phyloP scores from a whole-genome alignment of 1,140 invertebrate species.

The Heliconius himera region DNA sequence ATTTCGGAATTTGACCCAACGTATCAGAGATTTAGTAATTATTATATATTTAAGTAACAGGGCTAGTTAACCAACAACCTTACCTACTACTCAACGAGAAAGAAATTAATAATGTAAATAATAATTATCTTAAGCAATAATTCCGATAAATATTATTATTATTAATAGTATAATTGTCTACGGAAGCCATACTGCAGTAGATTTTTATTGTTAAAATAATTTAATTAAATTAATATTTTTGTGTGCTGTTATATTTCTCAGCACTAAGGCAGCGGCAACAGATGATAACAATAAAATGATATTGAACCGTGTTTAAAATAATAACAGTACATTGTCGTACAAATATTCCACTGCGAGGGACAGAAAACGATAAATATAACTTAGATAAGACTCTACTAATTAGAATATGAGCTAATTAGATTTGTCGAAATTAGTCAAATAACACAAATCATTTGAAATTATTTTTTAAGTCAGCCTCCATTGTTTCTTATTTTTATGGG shows the following conservation, averaged over 20 bases:
- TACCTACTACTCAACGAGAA: too few species aligned
- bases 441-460: slow-evolving; percentile 15
- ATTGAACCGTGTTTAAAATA: slow-evolving; percentile 23
- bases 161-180: neutral
- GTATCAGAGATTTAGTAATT: too few species aligned
- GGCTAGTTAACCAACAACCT: too few species aligned
- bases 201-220: neutral
- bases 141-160: too few species aligned
- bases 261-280: neutral
- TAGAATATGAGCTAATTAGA: slow-evolving; percentile 36
- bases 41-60: too few species aligned
- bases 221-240: neutral
- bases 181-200: neutral
- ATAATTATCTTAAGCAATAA: too few species aligned
- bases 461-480: neutral
- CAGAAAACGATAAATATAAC: slow-evolving; percentile 29
- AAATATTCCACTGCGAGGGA: slow-evolving; percentile 32
- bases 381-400: slow-evolving; percentile 31
- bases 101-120: too few species aligned
- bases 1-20: too few species aligned
- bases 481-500: too few species aligned
- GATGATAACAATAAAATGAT: slow-evolving; percentile 16
- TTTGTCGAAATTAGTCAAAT: slow-evolving; percentile 34
- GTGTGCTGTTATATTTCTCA: neutral
- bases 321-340: slow-evolving; percentile 26